Percentiles rank a stretch among this genome's conserved stretches.
Evolutionary conservation across 2,888 invertebrate species (phyloP).

Genomic region (Stenurella melanura): DNA sequence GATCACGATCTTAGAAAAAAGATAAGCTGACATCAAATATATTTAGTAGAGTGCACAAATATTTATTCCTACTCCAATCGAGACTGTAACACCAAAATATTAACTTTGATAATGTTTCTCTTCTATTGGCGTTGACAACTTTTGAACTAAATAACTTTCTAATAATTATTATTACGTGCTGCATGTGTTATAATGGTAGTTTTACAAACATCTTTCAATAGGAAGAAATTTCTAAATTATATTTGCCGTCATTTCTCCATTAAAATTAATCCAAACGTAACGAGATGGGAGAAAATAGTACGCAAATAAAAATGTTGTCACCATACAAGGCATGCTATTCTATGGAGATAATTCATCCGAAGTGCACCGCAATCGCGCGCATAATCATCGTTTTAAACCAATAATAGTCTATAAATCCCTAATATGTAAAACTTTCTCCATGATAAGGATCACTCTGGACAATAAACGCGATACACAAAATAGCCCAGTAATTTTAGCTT

Average conservation of each 20-base stretch:
- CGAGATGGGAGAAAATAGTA: constrained; percentile 35
- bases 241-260: constrained; percentile 17
- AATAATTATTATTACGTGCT: not conserved
- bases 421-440: constrained; percentile 68
- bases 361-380: constrained; percentile 59
- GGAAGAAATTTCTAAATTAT: constrained; percentile 14
- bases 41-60: no score
- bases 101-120: no score
- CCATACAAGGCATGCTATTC: constrained; percentile 54
- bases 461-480: constrained; percentile 60
- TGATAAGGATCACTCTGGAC: constrained; percentile 61
- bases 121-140: not conserved
- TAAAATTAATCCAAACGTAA: constrained; percentile 37
- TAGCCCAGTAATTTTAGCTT: no score
- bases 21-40: no score
- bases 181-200: not conserved
- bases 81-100: no score
- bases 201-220: not conserved
- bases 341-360: constrained; percentile 58
- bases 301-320: constrained; percentile 45
- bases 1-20: no score
- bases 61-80: no score
- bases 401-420: constrained; percentile 70
- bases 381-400: constrained; percentile 63
- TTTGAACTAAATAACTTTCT: not conserved